phyloP scores from a whole-genome alignment of 2,113 vertebrate genomes.

The Phrynocephalus versicolor region DNA sequence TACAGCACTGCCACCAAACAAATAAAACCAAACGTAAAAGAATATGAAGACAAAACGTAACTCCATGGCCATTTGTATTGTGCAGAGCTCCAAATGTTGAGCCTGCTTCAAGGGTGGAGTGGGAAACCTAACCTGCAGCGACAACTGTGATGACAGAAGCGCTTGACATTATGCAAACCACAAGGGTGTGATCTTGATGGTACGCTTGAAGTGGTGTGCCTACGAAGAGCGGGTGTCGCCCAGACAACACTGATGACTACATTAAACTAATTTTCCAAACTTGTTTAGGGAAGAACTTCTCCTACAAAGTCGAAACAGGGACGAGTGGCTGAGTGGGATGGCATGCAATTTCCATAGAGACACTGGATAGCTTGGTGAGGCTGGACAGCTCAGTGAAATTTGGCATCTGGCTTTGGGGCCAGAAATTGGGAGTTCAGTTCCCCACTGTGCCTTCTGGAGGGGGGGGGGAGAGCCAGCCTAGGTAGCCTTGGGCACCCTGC shows the following conservation, averaged over 20 bases:
- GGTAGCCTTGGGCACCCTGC: no score
- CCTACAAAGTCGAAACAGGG: neutral
- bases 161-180: slow-evolving; percentile 18
- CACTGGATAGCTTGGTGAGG: no score
- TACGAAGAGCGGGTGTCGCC: neutral
- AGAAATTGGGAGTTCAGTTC: no score
- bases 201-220: neutral
- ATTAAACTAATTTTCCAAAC: neutral
- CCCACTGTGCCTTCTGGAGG: no score
- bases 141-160: neutral
- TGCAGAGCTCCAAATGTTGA: neutral
- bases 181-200: neutral
- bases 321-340: neutral
- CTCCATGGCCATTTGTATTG: neutral
- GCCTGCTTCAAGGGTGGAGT: neutral
- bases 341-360: neutral
- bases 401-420: no score
- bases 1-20: neutral
- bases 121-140: neutral
- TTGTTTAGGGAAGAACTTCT: neutral
- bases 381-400: neutral
- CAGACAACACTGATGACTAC: neutral
- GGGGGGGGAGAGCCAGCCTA: no score
- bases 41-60: neutral
- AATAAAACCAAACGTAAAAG: neutral